Percentiles rank a stretch among this genome's conserved stretches.
phyloP scores from a whole-genome alignment of 1,140 invertebrate genomes.

The Seison nebaliae region DNA sequence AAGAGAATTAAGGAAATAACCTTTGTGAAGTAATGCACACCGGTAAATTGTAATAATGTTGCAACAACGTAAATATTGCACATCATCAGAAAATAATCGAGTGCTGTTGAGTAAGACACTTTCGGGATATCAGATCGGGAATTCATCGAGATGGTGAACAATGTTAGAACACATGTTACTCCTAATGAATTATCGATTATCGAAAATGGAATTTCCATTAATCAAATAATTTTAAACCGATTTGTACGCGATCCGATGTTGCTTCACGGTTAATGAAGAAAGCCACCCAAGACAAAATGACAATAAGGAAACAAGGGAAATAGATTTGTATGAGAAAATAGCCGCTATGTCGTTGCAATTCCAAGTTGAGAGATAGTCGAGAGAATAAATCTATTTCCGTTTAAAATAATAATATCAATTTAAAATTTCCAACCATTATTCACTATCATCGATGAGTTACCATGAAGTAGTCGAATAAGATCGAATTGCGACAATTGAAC shows the following conservation, averaged over 20 bases:
- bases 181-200: slow-evolving; percentile 31
- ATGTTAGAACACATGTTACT: slow-evolving; percentile 23
- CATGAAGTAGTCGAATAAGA: too few relatives aligned
- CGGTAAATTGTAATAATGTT: slow-evolving; percentile 40
- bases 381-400: too few relatives aligned
- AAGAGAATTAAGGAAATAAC: too few relatives aligned
- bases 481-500: slow-evolving; percentile 29
- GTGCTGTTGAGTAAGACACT: slow-evolving; percentile 55
- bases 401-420: too few relatives aligned
- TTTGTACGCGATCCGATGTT: slow-evolving; percentile 42
- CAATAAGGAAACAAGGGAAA: slow-evolving; percentile 23
- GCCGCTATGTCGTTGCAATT: slow-evolving; percentile 22
- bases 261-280: slow-evolving; percentile 59
- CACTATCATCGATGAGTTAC: too few relatives aligned
- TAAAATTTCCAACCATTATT: too few relatives aligned
- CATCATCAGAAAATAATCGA: slow-evolving; percentile 58
- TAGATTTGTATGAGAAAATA: slow-evolving; percentile 28
- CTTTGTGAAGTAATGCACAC: slow-evolving; percentile 65
- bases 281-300: slow-evolving; percentile 26
- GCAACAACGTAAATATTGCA: slow-evolving; percentile 61
- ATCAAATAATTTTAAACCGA: too few relatives aligned
- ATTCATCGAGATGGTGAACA: slow-evolving; percentile 34
- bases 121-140: slow-evolving; percentile 55
- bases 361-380: slow-evolving; percentile 33
- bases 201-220: too few relatives aligned